Base-by-base conservation (phyloP, 2,888 invertebrate genomes). In the Pristionchus maxplancki region DNA sequence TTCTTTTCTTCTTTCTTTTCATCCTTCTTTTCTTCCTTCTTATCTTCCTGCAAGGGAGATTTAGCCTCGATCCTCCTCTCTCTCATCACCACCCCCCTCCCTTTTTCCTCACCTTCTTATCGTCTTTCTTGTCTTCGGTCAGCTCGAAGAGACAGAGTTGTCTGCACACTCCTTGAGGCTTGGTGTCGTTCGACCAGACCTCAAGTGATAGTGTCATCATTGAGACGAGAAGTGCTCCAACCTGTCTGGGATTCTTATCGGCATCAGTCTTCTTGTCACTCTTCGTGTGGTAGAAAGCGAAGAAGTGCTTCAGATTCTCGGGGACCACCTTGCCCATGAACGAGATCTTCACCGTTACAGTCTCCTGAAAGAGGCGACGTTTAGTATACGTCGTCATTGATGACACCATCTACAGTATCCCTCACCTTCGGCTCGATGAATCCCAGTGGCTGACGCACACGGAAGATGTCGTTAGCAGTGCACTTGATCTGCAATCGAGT, bases 141-240 rank as follows among this genome's bases (percentile, higher is more conserved):
- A 83, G 31, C 31, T 83, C 82, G 81, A 90, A 89, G 15, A 87
- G 67, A 37, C 85, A 62, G 31, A 88, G 82, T 37, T 90, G 40
- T 34, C 91, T 90, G 40, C 48, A 87, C 58, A 91, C 90, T n/a
- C 91, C 91, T 71, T 91, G 90, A 5, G 90, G 89, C 88, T 91
- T 90, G n/a, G 90, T 24, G 20, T 82, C 82, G 20, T 81, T 37
- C 15, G 85, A 44, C 91, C 91, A 91, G 5, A 91, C 44, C 88
- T 88, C 34, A 28, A n/a, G n/a, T n/a, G n/a, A n/a, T n/a, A n/a
- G n/a, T n/a, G n/a, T n/a, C n/a, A n/a, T n/a, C n/a, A n/a, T n/a
- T n/a, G n/a, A n/a, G n/a, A n/a, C n/a, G n/a, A n/a, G n/a, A n/a
- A n/a, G n/a, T n/a, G n/a, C n/a, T 83, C 53, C 13, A 50, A 83